phyloP scores from a whole-genome alignment of 2,113 vertebrate genomes.

The Ageneiosus marmoratus region DNA sequence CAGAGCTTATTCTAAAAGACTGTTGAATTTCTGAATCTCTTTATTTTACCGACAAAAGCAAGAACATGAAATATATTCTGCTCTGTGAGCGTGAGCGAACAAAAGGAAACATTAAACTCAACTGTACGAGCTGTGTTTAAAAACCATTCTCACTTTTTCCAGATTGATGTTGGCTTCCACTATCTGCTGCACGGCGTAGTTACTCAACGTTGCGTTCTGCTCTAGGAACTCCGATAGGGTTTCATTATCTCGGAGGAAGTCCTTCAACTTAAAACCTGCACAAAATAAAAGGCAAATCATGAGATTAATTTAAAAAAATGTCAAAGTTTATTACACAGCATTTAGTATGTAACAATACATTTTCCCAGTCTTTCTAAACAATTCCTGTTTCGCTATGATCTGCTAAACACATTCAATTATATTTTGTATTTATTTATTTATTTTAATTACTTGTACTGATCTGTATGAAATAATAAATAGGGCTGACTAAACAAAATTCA shows the following conservation, averaged over 20 bases:
- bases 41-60: neutral
- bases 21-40: neutral
- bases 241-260: slow-evolving; percentile 89
- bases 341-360: no score
- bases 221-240: slow-evolving; percentile 87
- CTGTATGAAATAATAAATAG: neutral
- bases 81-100: neutral
- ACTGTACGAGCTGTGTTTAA: neutral
- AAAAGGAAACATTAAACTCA: neutral
- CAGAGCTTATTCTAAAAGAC: neutral
- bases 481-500: neutral
- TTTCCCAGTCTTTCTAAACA: no score
- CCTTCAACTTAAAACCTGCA: slow-evolving; percentile 86
- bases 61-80: neutral
- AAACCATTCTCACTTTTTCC: slow-evolving; percentile 76
- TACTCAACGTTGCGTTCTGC: slow-evolving; percentile 82
- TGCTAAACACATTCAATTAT: no score
- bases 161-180: slow-evolving; percentile 83
- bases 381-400: no score
- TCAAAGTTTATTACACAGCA: neutral
- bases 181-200: slow-evolving; percentile 75
- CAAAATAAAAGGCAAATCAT: neutral
- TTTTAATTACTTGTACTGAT: neutral
- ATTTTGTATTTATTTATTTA: no score
- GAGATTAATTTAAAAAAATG: neutral